These are phyloP conservation scores for Cryptocheilus praepositus DNA, from an alignment of 2,888 invertebrate genomes.

Conservation along the genomic window DNA sequence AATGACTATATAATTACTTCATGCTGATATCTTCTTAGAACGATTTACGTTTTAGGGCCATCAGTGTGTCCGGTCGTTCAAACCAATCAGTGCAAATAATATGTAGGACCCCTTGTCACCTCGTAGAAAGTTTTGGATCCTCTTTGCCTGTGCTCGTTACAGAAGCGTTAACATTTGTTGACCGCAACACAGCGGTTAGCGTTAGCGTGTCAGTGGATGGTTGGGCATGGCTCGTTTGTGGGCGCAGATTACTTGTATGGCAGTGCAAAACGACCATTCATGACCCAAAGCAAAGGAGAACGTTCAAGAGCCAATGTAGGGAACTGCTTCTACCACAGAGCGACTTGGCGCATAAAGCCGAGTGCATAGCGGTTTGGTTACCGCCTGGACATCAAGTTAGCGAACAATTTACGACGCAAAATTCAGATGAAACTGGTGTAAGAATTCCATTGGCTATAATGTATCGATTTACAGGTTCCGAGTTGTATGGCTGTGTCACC, in stretches of 20 bases:
- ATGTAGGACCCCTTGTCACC: slow-evolving; percentile 84
- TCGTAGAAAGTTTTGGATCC: slow-evolving; percentile 87
- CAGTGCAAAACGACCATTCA: slow-evolving; percentile 79
- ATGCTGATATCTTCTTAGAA: neutral
- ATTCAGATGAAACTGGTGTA: neutral
- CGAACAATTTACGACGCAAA: neutral
- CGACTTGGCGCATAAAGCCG: slow-evolving; percentile 92
- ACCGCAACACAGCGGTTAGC: slow-evolving; percentile 79
- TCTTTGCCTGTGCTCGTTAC: slow-evolving; percentile 91
- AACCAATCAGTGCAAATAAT: slow-evolving; percentile 85
- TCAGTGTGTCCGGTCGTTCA: slow-evolving; percentile 79
- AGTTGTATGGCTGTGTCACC: slow-evolving; percentile 95
- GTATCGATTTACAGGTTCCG: slow-evolving; percentile 78
- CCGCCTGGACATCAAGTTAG: slow-evolving; percentile 77
- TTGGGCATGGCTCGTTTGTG: slow-evolving; percentile 91
- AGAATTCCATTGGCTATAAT: neutral
- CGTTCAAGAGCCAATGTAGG: slow-evolving; percentile 82
- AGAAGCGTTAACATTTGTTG: slow-evolving; percentile 89
- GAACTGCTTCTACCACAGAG: slow-evolving; percentile 93
- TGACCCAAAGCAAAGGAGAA: slow-evolving; percentile 70
- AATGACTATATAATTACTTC: neutral
- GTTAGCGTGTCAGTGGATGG: slow-evolving; percentile 82
- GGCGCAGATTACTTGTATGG: slow-evolving; percentile 91
- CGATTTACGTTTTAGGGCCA: slow-evolving; percentile 41
- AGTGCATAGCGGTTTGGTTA: slow-evolving; percentile 85